Percentiles rank a stretch among this genome's conserved stretches.
Conservation (phyloP, 2,113 vertebrate species). For the Rhagologus leucostigma region DNA sequence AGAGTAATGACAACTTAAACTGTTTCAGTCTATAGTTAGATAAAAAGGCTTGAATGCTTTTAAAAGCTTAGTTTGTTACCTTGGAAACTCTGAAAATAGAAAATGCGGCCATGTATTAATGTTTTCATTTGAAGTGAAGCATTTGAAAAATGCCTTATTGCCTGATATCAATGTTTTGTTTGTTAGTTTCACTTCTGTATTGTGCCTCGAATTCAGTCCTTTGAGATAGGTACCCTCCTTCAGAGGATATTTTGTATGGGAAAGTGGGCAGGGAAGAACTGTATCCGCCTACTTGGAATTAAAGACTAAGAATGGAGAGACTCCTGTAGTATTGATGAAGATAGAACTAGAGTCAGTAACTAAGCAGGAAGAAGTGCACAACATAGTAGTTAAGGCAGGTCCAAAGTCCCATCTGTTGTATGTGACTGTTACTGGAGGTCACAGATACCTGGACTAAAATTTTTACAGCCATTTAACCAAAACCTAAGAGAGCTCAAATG, state of each 20-base stretch:
- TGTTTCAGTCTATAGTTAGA: neutral
- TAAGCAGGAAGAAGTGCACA: neutral
- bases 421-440: neutral
- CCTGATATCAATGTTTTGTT: neutral
- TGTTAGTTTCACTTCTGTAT: neutral
- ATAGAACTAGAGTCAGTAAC: neutral
- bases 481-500: neutral
- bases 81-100: constrained; percentile 40
- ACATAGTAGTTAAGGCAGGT: neutral
- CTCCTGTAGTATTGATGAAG: neutral
- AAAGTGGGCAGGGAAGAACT: neutral
- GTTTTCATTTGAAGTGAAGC: neutral
- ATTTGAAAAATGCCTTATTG: neutral
- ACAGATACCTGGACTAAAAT: neutral
- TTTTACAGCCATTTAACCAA: neutral
- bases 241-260: neutral
- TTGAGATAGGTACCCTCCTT: neutral
- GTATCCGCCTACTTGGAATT: neutral
- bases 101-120: neutral
- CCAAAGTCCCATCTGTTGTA: neutral
- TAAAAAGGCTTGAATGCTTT: neutral
- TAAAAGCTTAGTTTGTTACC: constrained; percentile 39
- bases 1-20: constrained; percentile 8
- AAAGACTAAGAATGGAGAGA: neutral
- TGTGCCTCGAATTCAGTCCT: neutral